phyloP scores from a whole-genome alignment of 2,888 invertebrate species.

The Chironomus riparius region DNA sequence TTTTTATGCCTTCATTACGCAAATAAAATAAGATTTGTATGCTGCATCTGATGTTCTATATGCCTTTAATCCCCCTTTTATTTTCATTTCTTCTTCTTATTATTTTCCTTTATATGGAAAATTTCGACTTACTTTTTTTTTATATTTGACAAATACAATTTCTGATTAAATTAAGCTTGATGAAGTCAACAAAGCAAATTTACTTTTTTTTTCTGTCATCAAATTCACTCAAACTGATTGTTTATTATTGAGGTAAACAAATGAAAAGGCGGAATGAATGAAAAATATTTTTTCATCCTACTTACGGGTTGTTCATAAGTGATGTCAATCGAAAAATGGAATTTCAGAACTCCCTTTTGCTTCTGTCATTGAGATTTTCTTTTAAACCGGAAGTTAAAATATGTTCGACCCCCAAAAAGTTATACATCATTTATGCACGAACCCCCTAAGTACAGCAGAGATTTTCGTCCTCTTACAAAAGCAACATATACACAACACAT shows the following conservation, averaged over 20 bases:
- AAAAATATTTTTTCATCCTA: neutral
- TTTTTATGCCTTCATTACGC: neutral
- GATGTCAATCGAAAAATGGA: too few relatives aligned
- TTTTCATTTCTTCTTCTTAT: too few relatives aligned
- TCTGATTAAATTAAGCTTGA: slow-evolving; percentile 1
- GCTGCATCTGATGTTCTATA: neutral
- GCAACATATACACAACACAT: too few relatives aligned
- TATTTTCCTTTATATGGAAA: too few relatives aligned
- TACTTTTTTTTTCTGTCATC: neutral
- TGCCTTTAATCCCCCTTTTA: neutral
- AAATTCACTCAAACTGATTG: slow-evolving; percentile 1
- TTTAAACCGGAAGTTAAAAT: too few relatives aligned
- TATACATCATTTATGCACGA: too few relatives aligned
- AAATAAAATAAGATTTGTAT: neutral
- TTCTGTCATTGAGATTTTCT: too few relatives aligned
- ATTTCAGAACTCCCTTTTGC: too few relatives aligned
- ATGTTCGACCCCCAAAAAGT: too few relatives aligned
- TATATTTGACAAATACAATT: slow-evolving; percentile 1
- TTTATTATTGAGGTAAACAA: neutral
- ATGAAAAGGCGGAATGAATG: neutral
- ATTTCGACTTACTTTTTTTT: neutral
- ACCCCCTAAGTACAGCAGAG: too few relatives aligned
- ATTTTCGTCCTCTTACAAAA: too few relatives aligned
- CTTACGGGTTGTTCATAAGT: too few relatives aligned
- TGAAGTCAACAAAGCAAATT: neutral